Conservation (phyloP, 2,888 invertebrate genomes). For the Matsumyia berberina region DNA sequence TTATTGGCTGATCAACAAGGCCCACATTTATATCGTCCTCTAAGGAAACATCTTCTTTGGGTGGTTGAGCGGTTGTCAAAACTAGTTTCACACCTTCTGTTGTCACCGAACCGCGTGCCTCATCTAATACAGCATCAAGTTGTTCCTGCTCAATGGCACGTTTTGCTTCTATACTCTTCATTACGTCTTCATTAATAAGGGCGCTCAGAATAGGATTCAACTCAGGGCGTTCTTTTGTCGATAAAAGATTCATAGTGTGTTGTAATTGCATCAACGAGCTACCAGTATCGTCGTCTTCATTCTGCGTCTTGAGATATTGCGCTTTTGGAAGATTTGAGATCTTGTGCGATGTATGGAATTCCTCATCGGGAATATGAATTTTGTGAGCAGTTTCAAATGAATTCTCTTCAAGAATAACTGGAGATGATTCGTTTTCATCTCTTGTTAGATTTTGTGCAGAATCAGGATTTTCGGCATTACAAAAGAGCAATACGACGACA, state of each 20-base stretch:
- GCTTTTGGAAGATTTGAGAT: constrained; percentile 78
- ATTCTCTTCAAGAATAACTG: constrained; percentile 76
- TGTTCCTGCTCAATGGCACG: constrained; percentile 82
- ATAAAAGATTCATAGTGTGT: constrained; percentile 81
- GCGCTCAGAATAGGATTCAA: constrained; percentile 84
- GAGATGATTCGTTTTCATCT: constrained; percentile 55
- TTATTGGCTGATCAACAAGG: constrained; percentile 85
- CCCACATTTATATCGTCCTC: constrained; percentile 80
- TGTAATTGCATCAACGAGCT: constrained; percentile 78
- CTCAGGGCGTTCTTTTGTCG: constrained; percentile 84
- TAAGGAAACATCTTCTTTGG: constrained; percentile 52
- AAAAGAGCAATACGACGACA: constrained; percentile 79
- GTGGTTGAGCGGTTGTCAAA: constrained; percentile 80
- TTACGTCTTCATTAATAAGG: constrained; percentile 85
- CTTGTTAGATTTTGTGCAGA: constrained; percentile 9
- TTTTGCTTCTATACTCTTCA: constrained; percentile 85
- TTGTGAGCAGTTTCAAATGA: constrained; percentile 90
- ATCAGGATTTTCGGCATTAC: constrained; percentile 74
- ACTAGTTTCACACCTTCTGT: constrained; percentile 43
- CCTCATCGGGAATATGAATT: constrained; percentile 82
- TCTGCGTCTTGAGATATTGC: constrained; percentile 55
- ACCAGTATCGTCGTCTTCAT: constrained; percentile 76
- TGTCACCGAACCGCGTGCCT: constrained; percentile 54
- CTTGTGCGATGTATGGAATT: constrained; percentile 82
- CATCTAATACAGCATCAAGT: constrained; percentile 79